Evolutionary conservation across 2,113 vertebrate species (phyloP).

Genomic region (Indicator indicator): DNA sequence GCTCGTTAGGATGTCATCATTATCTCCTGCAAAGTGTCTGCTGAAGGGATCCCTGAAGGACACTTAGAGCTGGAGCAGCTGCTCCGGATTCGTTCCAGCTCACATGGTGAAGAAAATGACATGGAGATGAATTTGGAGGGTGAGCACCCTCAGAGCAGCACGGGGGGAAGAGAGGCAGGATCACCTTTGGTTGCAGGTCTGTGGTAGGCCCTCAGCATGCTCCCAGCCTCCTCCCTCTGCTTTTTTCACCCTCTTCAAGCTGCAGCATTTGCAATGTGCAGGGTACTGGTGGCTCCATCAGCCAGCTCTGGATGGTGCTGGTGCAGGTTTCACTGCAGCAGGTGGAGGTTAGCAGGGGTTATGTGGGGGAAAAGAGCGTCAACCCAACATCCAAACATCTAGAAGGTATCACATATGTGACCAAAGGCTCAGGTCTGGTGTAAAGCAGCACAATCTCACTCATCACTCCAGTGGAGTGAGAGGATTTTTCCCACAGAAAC

Average conservation of each 20-base stretch:
- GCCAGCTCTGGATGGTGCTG: not conserved
- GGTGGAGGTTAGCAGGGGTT: fast-evolving
- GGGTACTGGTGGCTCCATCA: fast-evolving
- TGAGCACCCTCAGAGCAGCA: not conserved
- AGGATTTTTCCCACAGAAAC: not conserved
- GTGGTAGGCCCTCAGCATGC: not conserved
- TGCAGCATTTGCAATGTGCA: fast-evolving
- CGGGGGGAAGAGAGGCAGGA: fast-evolving
- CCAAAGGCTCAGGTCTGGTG: not conserved
- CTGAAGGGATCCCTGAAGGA: slow-evolving; percentile 83
- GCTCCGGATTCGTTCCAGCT: slow-evolving; percentile 85
- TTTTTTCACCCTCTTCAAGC: fast-evolving
- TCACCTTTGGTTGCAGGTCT: fast-evolving
- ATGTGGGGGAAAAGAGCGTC: not conserved
- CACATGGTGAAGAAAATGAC: slow-evolving; percentile 81
- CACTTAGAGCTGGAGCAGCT: slow-evolving; percentile 85
- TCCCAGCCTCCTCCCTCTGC: not conserved
- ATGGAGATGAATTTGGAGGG: slow-evolving; percentile 72
- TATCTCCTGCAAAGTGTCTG: slow-evolving; percentile 82
- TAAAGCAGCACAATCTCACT: not conserved
- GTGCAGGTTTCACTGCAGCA: fast-evolving
- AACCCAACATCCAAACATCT: not conserved
- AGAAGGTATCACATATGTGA: not conserved
- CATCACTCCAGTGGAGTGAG: not conserved
- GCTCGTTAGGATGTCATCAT: slow-evolving; percentile 88